Percentiles rank a stretch among this genome's conserved stretches.
Conservation (phyloP, 92 coral and sea anemone genomes). For the Muricea muricata region DNA sequence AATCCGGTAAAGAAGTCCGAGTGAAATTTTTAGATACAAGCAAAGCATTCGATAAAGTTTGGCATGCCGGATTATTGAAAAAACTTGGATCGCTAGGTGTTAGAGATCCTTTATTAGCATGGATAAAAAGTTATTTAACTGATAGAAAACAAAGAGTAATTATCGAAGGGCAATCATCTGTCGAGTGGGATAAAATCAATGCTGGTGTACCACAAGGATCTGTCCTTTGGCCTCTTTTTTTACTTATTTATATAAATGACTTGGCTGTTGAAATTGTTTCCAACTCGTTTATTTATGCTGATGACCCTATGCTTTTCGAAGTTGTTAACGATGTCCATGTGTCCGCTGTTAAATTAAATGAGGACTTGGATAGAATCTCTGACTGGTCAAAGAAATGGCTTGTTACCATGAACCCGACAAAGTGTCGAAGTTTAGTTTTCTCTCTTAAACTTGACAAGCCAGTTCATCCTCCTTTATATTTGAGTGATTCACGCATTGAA, state of each 20-base stretch:
- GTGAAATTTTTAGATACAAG: conserved; percentile 47
- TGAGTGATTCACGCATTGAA: not conserved
- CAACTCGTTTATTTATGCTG: conserved; percentile 46
- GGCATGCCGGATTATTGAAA: too few species aligned
- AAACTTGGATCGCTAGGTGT: not conserved
- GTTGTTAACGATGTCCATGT: conserved; percentile 18
- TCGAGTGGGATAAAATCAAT: not conserved
- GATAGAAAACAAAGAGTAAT: conserved; percentile 7
- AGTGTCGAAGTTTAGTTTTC: conserved; percentile 24
- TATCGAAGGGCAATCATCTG: conserved; percentile 22
- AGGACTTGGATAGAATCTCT: not conserved
- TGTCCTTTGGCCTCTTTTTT: conserved; percentile 37
- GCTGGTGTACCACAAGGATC: conserved; percentile 48
- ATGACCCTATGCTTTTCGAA: conserved; percentile 49
- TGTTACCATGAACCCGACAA: conserved; percentile 39
- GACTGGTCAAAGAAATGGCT: conserved; percentile 41
- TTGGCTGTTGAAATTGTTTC: conserved; percentile 12
- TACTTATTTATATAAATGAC: conserved; percentile 51
- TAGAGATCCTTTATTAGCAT: not conserved
- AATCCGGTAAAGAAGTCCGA: conserved; percentile 25
- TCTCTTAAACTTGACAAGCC: conserved; percentile 22
- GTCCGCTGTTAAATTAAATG: conserved; percentile 14
- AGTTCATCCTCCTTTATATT: conserved; percentile 22
- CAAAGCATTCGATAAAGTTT: too few species aligned
- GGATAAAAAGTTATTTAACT: not conserved